These are phyloP conservation scores for Peromyscus maniculatus DNA, from an alignment of 2,113 vertebrate species.

Conservation along the genomic window DNA sequence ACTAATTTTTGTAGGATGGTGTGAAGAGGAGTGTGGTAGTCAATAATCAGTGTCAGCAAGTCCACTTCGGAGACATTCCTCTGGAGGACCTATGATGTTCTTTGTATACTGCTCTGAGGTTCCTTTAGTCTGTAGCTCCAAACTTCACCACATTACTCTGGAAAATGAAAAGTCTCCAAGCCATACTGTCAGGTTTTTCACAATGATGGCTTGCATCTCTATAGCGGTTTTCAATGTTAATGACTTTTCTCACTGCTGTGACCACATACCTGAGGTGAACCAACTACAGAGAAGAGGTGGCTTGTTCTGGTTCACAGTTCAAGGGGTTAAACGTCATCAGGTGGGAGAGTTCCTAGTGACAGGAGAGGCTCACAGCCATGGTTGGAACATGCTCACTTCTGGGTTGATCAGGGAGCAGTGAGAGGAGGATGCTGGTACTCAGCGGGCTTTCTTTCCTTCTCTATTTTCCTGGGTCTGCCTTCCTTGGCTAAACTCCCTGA, in stretches of 20 bases:
- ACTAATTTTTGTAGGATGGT: neutral
- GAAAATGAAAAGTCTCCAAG: neutral
- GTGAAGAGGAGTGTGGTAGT: neutral
- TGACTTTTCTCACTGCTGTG: neutral
- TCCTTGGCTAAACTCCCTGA: neutral
- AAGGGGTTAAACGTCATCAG: neutral
- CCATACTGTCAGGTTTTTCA: neutral
- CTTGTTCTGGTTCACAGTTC: neutral
- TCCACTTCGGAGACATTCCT: neutral
- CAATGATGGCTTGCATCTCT: neutral
- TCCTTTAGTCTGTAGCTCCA: neutral
- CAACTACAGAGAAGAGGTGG: neutral
- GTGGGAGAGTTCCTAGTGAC: too few species aligned
- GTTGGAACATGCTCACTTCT: too few species aligned
- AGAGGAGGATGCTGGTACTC: neutral
- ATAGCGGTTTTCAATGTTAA: neutral
- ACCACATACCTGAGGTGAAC: neutral
- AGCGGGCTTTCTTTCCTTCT: neutral
- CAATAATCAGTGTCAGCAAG: too few species aligned
- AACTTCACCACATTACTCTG: neutral
- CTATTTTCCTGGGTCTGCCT: neutral
- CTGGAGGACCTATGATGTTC: neutral
- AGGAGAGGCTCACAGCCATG: neutral
- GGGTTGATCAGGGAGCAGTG: neutral
- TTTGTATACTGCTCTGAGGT: neutral